Evolutionary conservation across 2,113 vertebrate genomes (phyloP).

Genomic region (Macaca mulatta): DNA sequence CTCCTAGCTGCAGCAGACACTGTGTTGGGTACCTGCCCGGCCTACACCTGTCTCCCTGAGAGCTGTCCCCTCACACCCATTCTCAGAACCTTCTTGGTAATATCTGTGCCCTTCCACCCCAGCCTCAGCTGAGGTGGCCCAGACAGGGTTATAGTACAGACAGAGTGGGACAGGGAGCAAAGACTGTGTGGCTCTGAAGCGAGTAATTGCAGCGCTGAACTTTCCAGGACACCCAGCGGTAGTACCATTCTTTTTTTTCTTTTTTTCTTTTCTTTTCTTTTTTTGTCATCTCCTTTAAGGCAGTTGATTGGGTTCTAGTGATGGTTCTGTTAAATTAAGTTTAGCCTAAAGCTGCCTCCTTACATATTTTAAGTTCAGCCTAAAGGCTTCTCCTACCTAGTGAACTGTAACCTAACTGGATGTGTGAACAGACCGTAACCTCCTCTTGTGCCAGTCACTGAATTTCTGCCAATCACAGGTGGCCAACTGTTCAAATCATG

Average conservation of each 20-base stretch:
- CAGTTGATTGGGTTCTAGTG: background rate
- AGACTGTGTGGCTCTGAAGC: background rate
- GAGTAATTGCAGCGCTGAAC: no score
- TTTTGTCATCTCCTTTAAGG: background rate
- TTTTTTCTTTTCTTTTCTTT: background rate
- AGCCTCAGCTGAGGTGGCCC: background rate
- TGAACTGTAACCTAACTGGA: no score
- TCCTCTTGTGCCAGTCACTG: no score
- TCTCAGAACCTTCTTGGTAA: background rate
- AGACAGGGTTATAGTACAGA: background rate
- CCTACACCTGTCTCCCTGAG: background rate
- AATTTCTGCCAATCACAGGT: no score
- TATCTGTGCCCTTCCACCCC: fast-evolving
- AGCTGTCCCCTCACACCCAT: background rate
- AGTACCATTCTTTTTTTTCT: background rate
- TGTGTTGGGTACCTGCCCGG: no score
- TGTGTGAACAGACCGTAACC: no score
- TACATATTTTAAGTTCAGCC: no score
- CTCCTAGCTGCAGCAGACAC: background rate
- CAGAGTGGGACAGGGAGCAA: background rate
- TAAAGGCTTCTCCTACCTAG: no score
- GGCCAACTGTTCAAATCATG: no score
- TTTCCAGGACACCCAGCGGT: background rate
- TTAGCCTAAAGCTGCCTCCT: no score
- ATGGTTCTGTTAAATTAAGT: background rate